Evolutionary conservation across 2,797 vertebrate species (phyloP), one percentile per base, ranked within the genome.

Genomic region (Amazonetta brasiliensis): DNA sequence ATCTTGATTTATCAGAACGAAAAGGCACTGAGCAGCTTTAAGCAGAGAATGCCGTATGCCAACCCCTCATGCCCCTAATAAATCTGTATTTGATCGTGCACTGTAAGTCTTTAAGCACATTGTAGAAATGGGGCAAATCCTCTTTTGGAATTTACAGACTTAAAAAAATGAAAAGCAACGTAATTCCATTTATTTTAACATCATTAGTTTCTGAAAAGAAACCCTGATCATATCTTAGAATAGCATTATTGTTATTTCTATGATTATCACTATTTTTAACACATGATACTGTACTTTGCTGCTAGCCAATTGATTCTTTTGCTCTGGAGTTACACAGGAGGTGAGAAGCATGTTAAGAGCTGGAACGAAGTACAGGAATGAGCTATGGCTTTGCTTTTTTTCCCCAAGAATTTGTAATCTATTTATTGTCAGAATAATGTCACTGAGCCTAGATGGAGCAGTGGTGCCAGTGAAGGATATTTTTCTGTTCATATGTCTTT

Each of bases 151-250:
- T 94, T 96, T 91, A 78, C 73, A 56, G 84, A 68, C 76, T 93
- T 67, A 54, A 67, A 89, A 48, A 60, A 63, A 6, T 2, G 23
- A 41, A 94, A 95, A 92, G 76, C 25, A 89, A 39, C n/a, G 5
- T 93, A 84, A 90, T 82, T 91, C 78, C 78, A 92, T 92, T 96
- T 92, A 85, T 92, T 96, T 93, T 92, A 88, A 94, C 58, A 88
- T 89, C 60, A 87, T 77, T 83, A 89, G 30, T 54, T 26, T 67
- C 87, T 82, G 66, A n/a, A 64, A 95, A 89, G 48, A 37, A 60
- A 30, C 28, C 31, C 63, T 23, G 71, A 35, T 84, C 8, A 1
- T 46, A 84, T 55, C 37, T 44, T 3, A 43, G 41, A 56, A 30
- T 83, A 31, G 43, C 6, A n/a, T 50, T 69, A 69, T 18, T 55